Conservation (phyloP, 1,140 invertebrate species). For the Charaxes varanes region DNA sequence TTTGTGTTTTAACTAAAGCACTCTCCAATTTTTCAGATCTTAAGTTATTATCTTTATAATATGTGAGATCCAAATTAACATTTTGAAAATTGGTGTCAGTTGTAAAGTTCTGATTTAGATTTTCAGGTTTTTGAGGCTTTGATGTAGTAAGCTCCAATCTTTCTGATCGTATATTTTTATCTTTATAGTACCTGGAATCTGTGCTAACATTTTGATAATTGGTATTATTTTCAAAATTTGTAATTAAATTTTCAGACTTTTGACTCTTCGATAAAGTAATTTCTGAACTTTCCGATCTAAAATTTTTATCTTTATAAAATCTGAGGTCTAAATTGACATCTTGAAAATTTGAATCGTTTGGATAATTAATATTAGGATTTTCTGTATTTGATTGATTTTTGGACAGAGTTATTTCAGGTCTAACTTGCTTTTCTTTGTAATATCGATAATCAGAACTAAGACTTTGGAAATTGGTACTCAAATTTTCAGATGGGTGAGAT, state of each 20-base stretch:
- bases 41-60: not conserved
- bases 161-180: not conserved
- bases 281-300: not conserved
- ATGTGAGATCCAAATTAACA: not conserved
- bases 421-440: slow-evolving; percentile 1
- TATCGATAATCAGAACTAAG: slow-evolving; percentile 1
- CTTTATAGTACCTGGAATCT: slow-evolving; percentile 5
- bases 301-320: slow-evolving; percentile 4
- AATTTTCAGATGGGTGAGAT: slow-evolving; percentile 1
- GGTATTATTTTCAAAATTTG: too few relatives aligned
- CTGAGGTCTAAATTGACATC: slow-evolving; percentile 1
- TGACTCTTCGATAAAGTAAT: not conserved
- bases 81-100: not conserved
- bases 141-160: not conserved
- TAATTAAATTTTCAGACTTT: too few relatives aligned
- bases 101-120: not conserved
- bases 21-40: not conserved
- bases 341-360: too few relatives aligned
- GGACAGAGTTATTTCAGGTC: too few relatives aligned
- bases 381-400: too few relatives aligned
- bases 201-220: not conserved
- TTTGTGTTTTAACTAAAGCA: not conserved
- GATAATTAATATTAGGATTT: too few relatives aligned
- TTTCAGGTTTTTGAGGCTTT: slow-evolving; percentile 1
- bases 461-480: not conserved